A percentile compares a stretch with the other conserved stretches of the same genome.
Conservation (phyloP, 1,140 invertebrate species). For the Drosophila cardini region DNA sequence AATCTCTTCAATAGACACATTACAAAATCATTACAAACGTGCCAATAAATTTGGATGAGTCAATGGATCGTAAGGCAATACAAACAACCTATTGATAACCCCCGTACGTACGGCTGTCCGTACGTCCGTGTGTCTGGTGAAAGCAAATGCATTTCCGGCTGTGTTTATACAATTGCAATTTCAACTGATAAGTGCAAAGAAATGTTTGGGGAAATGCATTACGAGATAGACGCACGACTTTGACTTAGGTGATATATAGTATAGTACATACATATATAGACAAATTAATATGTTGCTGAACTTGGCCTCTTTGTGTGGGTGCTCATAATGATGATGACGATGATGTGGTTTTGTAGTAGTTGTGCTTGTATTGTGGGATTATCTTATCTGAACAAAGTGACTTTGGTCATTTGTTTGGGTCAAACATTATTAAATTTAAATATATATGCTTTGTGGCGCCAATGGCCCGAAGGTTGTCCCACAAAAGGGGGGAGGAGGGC, state of each 20-base stretch:
- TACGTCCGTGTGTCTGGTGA: conserved; percentile 39
- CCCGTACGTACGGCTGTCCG: not conserved
- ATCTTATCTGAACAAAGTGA: conserved; percentile 50
- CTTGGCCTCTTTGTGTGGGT: conserved; percentile 64
- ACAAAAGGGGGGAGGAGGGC: conserved; percentile 1
- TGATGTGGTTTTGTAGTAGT: not conserved
- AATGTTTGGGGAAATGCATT: conserved; percentile 53
- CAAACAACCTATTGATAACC: conserved; percentile 56
- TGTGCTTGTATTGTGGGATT: not conserved
- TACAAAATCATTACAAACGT: conserved; percentile 33
- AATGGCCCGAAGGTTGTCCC: conserved; percentile 17
- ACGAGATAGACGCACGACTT: conserved; percentile 21
- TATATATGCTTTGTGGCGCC: conserved; percentile 59
- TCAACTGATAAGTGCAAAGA: conserved; percentile 60
- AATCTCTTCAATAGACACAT: conserved; percentile 15
- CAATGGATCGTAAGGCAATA: not conserved
- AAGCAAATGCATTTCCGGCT: conserved; percentile 80
- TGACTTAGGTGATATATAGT: conserved; percentile 30
- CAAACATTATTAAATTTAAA: conserved; percentile 41
- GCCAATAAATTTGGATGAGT: conserved; percentile 45
- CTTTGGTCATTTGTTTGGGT: conserved; percentile 56
- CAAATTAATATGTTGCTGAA: conserved; percentile 73
- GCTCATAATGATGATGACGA: conserved; percentile 19
- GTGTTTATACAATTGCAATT: conserved; percentile 77
- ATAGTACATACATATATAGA: conserved; percentile 38